These are phyloP conservation scores for Drosophila elegans DNA, from an alignment of 1,140 invertebrate genomes.

Conservation along the genomic window DNA sequence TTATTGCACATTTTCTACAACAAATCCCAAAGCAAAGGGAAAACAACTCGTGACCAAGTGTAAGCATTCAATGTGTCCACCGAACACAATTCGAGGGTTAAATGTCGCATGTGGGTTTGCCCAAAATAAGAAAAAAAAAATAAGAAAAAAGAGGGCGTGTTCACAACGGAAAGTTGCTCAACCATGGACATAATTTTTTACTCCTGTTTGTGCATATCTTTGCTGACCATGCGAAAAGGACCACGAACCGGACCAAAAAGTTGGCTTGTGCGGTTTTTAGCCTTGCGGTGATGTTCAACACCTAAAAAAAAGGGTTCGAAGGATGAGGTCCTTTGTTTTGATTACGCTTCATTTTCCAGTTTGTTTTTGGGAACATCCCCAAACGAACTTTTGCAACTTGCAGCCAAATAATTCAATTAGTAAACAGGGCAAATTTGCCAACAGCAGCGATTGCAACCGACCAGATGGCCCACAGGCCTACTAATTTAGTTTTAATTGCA, in stretches of 20 bases:
- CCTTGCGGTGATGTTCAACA: constrained; percentile 79
- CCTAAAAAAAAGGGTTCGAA: constrained; percentile 65
- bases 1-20: background rate
- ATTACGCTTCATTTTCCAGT: constrained; percentile 51
- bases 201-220: constrained; percentile 75
- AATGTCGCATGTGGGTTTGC: constrained; percentile 71
- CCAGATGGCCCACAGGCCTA: constrained; percentile 69
- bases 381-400: constrained; percentile 53
- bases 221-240: constrained; percentile 64
- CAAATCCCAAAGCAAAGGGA: constrained; percentile 11
- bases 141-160: constrained; percentile 8
- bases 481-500: constrained; percentile 83
- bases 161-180: constrained; percentile 65
- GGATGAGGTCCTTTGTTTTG: constrained; percentile 36
- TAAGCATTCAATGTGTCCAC: constrained; percentile 63
- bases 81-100: constrained; percentile 75
- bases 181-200: constrained; percentile 57
- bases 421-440: constrained; percentile 51
- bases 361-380: constrained; percentile 25
- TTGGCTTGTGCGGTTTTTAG: constrained; percentile 61
- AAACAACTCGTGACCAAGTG: constrained; percentile 19
- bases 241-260: constrained; percentile 48
- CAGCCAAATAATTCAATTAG: constrained; percentile 78
- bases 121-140: background rate
- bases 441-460: constrained; percentile 32